Conservation (phyloP, 2,113 vertebrate genomes). For the Apistogramma diplotaenia region DNA sequence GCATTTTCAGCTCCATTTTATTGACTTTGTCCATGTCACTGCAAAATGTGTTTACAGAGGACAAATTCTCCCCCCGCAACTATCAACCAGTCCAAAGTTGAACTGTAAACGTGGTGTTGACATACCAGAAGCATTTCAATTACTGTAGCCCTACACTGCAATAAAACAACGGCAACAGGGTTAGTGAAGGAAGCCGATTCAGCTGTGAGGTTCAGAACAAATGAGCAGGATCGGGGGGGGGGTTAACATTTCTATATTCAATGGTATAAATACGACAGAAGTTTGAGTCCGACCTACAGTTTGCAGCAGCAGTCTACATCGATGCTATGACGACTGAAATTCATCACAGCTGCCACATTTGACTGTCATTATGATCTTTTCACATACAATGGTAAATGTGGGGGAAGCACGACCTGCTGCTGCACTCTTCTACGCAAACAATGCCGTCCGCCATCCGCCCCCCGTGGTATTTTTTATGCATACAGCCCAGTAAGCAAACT, state of each 20-base stretch:
- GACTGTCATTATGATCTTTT: neutral
- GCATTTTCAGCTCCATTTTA: conserved; percentile 28
- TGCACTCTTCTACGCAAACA: neutral
- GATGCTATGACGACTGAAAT: neutral
- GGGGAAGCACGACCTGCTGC: neutral
- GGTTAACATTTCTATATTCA: too few species aligned
- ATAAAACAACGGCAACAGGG: neutral
- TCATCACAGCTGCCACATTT: neutral
- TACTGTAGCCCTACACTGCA: neutral
- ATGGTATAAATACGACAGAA: neutral
- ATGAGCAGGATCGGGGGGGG: too few species aligned
- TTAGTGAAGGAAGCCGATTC: neutral
- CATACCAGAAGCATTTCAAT: conserved; percentile 3
- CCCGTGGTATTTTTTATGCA: neutral
- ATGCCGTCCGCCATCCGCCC: neutral
- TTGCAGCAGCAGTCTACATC: neutral
- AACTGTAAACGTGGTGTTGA: conserved; percentile 20
- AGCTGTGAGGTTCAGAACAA: neutral
- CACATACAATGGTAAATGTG: neutral
- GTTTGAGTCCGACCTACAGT: neutral
- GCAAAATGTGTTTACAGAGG: conserved; percentile 49
- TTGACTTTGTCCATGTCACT: conserved; percentile 25
- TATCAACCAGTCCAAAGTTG: conserved; percentile 9
- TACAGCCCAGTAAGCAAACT: neutral
- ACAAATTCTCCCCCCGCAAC: neutral